These are phyloP conservation scores for Cottoperca gobio DNA, from an alignment of 2,797 vertebrate genomes.

Conservation along the genomic window DNA sequence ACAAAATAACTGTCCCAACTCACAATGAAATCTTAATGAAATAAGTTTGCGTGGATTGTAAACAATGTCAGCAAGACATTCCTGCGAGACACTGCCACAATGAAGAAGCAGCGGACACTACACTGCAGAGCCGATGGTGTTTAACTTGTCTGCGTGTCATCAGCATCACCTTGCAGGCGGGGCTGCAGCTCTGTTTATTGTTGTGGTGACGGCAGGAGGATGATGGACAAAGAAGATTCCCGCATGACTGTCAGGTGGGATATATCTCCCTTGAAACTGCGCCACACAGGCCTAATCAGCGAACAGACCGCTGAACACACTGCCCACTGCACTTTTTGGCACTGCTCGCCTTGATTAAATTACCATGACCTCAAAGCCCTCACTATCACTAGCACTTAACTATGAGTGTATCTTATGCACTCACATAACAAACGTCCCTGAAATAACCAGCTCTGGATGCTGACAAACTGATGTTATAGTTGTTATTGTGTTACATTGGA, in stretches of 20 bases:
- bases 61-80: not conserved
- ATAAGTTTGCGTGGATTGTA: not conserved
- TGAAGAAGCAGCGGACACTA: not conserved
- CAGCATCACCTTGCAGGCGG: not conserved
- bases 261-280: conserved; percentile 63
- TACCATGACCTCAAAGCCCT: not conserved
- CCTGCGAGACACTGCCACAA: conserved; percentile 7
- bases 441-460: not conserved
- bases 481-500: not conserved
- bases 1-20: no score
- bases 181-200: conserved; percentile 7
- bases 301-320: conserved; percentile 13
- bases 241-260: not conserved
- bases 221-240: not conserved
- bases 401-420: not conserved
- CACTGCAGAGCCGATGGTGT: conserved; percentile 33
- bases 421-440: conserved; percentile 12
- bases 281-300: conserved; percentile 60
- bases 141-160: conserved; percentile 1
- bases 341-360: conserved; percentile 14
- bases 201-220: not conserved
- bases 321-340: conserved; percentile 18
- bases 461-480: not conserved
- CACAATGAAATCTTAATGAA: not conserved
- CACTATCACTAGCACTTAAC: not conserved